phyloP scores from a whole-genome alignment of 2,888 invertebrate species.

The Xestoiulus laeticollis region DNA sequence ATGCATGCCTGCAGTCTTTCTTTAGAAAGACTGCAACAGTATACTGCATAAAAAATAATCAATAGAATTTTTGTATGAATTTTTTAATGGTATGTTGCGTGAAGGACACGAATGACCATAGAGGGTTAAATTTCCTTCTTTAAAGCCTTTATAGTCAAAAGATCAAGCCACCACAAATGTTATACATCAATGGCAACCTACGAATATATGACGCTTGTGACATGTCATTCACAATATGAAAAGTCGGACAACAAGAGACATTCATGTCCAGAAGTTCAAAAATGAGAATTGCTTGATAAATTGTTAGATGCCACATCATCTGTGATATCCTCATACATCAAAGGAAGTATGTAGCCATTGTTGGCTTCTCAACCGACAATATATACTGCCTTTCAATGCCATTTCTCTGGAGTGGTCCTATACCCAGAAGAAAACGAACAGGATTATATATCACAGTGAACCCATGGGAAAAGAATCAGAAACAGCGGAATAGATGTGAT shows the following conservation, averaged over 20 bases:
- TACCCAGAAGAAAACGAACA: neutral
- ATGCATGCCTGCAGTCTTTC: no score
- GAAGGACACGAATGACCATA: no score
- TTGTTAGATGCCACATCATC: neutral
- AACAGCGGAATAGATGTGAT: neutral
- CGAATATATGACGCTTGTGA: neutral
- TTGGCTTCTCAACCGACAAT: neutral
- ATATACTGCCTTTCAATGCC: neutral
- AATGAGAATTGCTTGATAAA: neutral
- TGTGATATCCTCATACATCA: neutral
- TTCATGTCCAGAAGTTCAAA: neutral
- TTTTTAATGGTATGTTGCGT: no score
- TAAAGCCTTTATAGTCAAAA: no score
- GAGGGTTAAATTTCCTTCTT: no score
- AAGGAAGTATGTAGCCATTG: neutral
- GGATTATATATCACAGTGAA: conserved; percentile 18
- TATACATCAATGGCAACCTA: no score
- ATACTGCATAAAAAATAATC: no score
- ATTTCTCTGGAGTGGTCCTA: neutral
- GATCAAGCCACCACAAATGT: no score
- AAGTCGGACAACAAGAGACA: neutral
- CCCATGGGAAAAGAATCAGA: neutral
- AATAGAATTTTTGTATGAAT: no score
- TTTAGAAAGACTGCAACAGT: no score
- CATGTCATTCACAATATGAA: neutral